Conservation (phyloP, 2,113 vertebrate genomes). For the Dromaius novaehollandiae region DNA sequence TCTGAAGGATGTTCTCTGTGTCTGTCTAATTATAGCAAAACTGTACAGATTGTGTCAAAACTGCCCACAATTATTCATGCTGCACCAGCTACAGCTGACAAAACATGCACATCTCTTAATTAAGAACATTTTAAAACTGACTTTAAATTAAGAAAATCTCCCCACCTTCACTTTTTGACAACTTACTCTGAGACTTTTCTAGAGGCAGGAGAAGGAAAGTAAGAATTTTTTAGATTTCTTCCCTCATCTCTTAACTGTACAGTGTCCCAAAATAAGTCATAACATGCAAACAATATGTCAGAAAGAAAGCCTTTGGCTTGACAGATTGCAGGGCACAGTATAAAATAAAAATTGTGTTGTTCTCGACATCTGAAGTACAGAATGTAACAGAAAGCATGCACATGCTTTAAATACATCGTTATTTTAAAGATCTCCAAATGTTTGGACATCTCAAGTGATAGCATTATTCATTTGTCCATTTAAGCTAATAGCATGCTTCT, state of each 20-base stretch:
- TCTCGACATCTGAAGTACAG: background rate
- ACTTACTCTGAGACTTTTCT: background rate
- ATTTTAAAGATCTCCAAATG: background rate
- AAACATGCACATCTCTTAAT: conserved; percentile 21
- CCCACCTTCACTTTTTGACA: background rate
- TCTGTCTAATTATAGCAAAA: conserved; percentile 36
- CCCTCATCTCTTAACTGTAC: background rate
- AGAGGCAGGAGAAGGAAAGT: background rate
- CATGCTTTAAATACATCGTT: background rate
- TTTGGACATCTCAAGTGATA: background rate
- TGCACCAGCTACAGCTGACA: background rate
- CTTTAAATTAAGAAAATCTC: background rate
- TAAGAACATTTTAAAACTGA: background rate
- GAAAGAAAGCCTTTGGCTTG: conserved; percentile 8
- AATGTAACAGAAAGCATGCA: background rate
- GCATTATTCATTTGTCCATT: background rate
- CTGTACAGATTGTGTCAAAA: conserved; percentile 17
- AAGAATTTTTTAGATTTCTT: background rate
- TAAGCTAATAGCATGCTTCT: background rate
- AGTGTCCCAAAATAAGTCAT: background rate
- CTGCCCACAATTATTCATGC: background rate
- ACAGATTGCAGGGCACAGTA: background rate
- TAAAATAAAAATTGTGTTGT: background rate
- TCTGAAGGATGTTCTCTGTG: background rate
- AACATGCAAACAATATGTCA: background rate